Conservation (phyloP, 2,888 invertebrate genomes). For the Sesia bembeciformis region DNA sequence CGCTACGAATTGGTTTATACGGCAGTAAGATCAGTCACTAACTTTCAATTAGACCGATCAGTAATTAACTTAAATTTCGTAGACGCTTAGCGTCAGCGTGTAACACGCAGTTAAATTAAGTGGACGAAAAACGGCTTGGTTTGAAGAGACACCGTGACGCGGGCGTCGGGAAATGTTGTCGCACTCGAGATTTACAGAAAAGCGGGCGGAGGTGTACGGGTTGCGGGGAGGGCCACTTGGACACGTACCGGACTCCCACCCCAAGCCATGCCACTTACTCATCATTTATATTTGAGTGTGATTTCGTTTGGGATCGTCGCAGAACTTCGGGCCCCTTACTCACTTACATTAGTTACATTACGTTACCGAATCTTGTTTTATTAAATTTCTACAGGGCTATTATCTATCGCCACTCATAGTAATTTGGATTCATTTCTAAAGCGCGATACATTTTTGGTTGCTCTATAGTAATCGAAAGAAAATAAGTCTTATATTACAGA, state of each 20-base stretch:
- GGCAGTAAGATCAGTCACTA: too few relatives aligned
- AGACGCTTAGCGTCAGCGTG: conserved; percentile 2
- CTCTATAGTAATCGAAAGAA: neutral
- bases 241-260: conserved; percentile 46
- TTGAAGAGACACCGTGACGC: conserved; percentile 33
- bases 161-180: conserved; percentile 42
- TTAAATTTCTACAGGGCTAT: conserved; percentile 54
- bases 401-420: conserved; percentile 51
- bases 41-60: too few relatives aligned
- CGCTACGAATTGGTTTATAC: too few relatives aligned
- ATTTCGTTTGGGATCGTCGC: conserved; percentile 61
- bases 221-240: conserved; percentile 41
- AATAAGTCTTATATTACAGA: too few relatives aligned
- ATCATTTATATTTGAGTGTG: conserved; percentile 69
- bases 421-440: conserved; percentile 40
- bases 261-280: conserved; percentile 47
- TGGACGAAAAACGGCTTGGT: conserved; percentile 30
- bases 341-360: conserved; percentile 60
- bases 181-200: conserved; percentile 54
- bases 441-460: conserved; percentile 20
- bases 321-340: conserved; percentile 43
- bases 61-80: neutral
- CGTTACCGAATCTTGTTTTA: conserved; percentile 54
- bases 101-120: conserved; percentile 27
- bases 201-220: conserved; percentile 23